Evolutionary conservation across 2,888 invertebrate genomes (phyloP), one percentile per base, ranked within the genome.

Genomic region (Trichogramma dendrolimi): DNA sequence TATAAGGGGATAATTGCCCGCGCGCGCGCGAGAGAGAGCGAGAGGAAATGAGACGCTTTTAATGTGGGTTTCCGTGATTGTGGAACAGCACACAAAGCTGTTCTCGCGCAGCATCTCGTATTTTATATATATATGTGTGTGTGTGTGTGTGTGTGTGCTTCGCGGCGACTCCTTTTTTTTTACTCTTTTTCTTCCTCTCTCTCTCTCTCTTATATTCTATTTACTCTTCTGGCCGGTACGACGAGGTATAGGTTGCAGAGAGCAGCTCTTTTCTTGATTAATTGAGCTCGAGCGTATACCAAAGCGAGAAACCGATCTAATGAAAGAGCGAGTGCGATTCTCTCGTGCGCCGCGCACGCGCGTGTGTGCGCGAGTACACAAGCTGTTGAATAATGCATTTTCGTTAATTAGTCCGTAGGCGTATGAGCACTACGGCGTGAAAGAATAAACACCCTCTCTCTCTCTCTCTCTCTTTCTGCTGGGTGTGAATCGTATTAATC

Each of bases 61-160:
- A 57, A 62, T 55, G 54, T 58, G 54, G 49, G 54, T 58, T 58
- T 58, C 54, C 58, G 50, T 50, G 58, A 55, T 58, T 58, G 41
- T 55, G 10, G 51, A 55, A 54, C 58, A 47, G 44, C 56, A 48
- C 27, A 27, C 27, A 27, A 27, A 27, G 27, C 27, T 27, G 27
- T 27, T 27, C 27, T 27, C 27, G 27, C 27, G 27, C 27, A 27
- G 27, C 27, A 27, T 27, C 27, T 27, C 27, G 27, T 27, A 27
- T 27, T 27, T 27, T 27, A 27, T 27, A 27, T 27, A 27, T n/a
- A n/a, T n/a, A n/a, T n/a, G n/a, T n/a, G n/a, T n/a, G n/a, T n/a
- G n/a, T n/a, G n/a, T n/a, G 10, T 27, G 27, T n/a, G 40, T 44
- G 14, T 43, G n/a, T 43, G 11, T 27, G 27, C 27, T 14, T 14